Percentiles rank a stretch among this genome's conserved stretches.
phyloP scores from a whole-genome alignment of 2,888 invertebrate genomes.

The Lithophane socia region DNA sequence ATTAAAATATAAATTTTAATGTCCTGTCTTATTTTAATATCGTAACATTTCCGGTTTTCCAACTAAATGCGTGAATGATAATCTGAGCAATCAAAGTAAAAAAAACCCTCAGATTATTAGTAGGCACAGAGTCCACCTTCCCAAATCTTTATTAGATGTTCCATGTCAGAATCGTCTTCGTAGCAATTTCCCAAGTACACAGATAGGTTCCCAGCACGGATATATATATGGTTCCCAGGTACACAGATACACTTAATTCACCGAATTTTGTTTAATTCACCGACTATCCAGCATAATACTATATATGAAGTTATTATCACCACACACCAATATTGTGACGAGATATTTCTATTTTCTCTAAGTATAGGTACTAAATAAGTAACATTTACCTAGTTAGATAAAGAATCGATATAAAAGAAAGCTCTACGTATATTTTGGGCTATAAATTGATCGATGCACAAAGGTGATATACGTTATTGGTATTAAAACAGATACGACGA shows the following conservation, averaged over 20 bases:
- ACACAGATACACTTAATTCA: too few relatives aligned
- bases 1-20: background rate
- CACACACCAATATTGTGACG: too few relatives aligned
- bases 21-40: background rate
- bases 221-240: too few relatives aligned
- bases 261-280: background rate
- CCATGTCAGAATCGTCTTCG: background rate
- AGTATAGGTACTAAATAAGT: background rate
- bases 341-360: background rate
- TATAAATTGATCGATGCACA: slow-evolving; percentile 37
- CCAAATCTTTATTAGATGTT: background rate
- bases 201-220: too few relatives aligned
- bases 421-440: slow-evolving; percentile 16
- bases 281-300: background rate
- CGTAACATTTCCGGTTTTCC: background rate
- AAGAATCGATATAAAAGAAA: background rate
- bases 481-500: slow-evolving; percentile 51
- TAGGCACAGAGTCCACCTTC: background rate
- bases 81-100: background rate
- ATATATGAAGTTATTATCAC: too few relatives aligned
- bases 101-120: background rate
- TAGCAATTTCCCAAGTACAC: background rate
- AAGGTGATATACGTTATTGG: slow-evolving; percentile 36
- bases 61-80: background rate
- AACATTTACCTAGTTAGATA: background rate